Percentiles rank a stretch among this genome's conserved stretches.
These are phyloP conservation scores for Psephotus haematonotus DNA, from an alignment of 2,113 vertebrate genomes.

Conservation along the genomic window DNA sequence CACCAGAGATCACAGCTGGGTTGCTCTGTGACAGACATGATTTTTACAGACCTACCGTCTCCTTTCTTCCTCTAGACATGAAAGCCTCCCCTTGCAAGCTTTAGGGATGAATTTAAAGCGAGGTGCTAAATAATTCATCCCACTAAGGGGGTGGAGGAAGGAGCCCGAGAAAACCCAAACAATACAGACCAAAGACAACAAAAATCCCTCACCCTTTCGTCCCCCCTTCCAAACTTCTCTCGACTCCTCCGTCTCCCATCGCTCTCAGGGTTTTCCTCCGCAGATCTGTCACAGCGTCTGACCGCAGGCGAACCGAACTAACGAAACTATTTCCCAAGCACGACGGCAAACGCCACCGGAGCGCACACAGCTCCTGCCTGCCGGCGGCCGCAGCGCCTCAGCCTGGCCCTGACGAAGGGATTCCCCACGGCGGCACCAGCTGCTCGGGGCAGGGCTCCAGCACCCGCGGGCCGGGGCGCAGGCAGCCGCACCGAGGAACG, in stretches of 20 bases:
- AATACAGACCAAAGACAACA: not conserved
- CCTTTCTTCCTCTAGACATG: not conserved
- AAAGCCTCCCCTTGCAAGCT: conserved; percentile 23
- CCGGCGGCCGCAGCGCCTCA: not conserved
- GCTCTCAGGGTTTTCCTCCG: not conserved
- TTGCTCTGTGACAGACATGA: not conserved
- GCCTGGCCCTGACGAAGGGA: not conserved
- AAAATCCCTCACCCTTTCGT: conserved; percentile 47
- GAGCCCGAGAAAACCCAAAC: conserved; percentile 23
- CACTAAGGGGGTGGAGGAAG: not conserved
- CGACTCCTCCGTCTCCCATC: not conserved
- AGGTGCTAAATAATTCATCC: conserved; percentile 54
- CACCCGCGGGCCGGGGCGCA: not conserved
- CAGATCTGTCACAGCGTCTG: not conserved
- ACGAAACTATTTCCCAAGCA: not conserved
- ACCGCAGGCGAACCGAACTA: not conserved
- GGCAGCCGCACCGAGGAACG: not conserved
- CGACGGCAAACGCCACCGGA: not conserved
- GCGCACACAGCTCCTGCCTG: not conserved
- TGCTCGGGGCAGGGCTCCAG: not conserved
- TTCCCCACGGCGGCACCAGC: not conserved
- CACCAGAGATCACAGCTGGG: conserved; percentile 33
- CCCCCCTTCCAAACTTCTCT: conserved; percentile 46
- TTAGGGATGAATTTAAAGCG: not conserved
- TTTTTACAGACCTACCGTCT: not conserved